Conservation (phyloP, 2,888 invertebrate species). For the Gryllus longicercus region DNA sequence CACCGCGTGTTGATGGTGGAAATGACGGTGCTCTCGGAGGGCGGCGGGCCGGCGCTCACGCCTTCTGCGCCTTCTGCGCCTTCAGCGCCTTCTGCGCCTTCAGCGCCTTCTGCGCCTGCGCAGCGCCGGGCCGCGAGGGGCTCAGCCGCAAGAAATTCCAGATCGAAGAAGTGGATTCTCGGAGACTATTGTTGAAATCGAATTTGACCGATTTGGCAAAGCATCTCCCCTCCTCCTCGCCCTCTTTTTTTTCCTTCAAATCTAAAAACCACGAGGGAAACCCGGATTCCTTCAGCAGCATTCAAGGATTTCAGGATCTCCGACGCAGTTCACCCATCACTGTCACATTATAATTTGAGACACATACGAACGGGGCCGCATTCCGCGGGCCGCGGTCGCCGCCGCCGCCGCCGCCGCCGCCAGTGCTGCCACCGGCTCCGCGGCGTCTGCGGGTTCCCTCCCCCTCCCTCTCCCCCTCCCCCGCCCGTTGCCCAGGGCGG, state of each 20-base stretch:
- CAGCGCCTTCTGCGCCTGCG: background rate
- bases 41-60: background rate
- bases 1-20: too few species aligned
- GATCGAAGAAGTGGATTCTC: constrained; percentile 8
- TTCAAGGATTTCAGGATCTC: constrained; percentile 8
- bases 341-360: constrained; percentile 8
- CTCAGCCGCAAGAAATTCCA: background rate
- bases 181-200: background rate
- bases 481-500: too few species aligned
- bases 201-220: constrained; percentile 2
- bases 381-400: background rate
- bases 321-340: background rate
- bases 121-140: background rate
- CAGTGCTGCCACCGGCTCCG: background rate
- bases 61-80: too few species aligned
- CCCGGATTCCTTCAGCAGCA: constrained; percentile 5
- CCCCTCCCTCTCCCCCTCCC: too few species aligned
- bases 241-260: background rate
- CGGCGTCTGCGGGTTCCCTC: too few species aligned
- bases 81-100: too few species aligned
- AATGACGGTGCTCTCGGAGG: background rate
- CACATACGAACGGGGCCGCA: constrained; percentile 9
- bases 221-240: background rate
- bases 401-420: background rate
- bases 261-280: constrained; percentile 3